A percentile compares a stretch with the other conserved stretches of the same genome.
These are phyloP conservation scores for Bergia sp. DNA, from an alignment of 92 coral and sea anemone species.

Conservation along the genomic window DNA sequence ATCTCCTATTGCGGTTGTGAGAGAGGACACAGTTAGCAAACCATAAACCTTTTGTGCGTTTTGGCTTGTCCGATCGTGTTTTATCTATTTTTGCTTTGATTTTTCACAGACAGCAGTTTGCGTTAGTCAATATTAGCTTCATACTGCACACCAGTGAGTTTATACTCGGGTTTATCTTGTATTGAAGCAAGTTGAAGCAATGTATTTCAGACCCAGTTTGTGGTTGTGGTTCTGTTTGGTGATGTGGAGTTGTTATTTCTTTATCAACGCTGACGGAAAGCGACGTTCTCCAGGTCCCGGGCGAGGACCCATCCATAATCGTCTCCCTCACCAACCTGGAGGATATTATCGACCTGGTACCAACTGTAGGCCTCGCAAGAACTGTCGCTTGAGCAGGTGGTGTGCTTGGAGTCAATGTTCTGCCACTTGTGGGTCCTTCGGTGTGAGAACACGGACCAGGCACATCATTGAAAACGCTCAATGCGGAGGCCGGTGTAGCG, in stretches of 20 bases:
- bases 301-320: neutral
- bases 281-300: neutral
- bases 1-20: neutral
- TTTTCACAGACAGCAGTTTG: neutral
- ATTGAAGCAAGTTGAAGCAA: neutral
- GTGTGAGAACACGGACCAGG: constrained; percentile 15
- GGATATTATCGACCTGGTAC: constrained; percentile 10
- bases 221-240: neutral
- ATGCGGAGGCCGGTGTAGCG: constrained; percentile 30
- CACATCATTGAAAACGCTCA: constrained; percentile 23
- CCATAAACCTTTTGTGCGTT: too few species aligned
- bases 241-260: neutral
- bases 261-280: neutral
- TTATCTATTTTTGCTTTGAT: too few species aligned
- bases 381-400: constrained; percentile 40
- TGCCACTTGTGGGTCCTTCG: constrained; percentile 15
- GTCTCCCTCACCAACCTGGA: neutral
- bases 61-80: too few species aligned
- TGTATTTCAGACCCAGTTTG: constrained; percentile 9
- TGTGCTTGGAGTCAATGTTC: constrained; percentile 35
- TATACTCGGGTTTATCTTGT: neutral
- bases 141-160: neutral
- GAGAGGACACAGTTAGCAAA: neutral
- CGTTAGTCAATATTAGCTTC: neutral
- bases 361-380: neutral